A percentile compares a stretch with the other conserved stretches of the same genome.
Evolutionary conservation across 2,113 vertebrate genomes (phyloP).

Genomic region (Brachyhypopomus occidentalis): DNA sequence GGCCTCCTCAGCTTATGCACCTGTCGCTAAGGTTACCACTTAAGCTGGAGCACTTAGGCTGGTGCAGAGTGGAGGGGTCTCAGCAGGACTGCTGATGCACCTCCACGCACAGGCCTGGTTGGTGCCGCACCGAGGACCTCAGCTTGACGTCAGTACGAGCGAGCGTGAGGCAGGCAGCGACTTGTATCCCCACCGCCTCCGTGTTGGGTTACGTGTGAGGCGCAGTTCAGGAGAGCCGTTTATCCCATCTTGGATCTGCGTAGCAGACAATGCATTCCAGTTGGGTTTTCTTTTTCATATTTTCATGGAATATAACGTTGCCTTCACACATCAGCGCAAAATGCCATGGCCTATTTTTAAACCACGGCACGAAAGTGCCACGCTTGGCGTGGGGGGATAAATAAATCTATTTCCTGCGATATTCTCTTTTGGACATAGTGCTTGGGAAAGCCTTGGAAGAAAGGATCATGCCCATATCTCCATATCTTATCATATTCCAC

Average conservation of each 20-base stretch:
- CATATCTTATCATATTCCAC: slow-evolving; percentile 48
- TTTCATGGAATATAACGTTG: slow-evolving; percentile 3
- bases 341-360: slow-evolving; percentile 42
- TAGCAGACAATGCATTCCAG: background rate
- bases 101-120: too few species aligned
- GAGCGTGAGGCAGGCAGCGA: background rate
- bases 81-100: too few species aligned
- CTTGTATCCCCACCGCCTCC: background rate
- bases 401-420: slow-evolving; percentile 32
- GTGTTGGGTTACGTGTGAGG: background rate
- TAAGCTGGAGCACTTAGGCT: slow-evolving; percentile 23
- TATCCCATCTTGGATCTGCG: background rate
- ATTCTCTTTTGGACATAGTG: background rate
- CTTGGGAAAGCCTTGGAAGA: slow-evolving; percentile 21
- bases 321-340: slow-evolving; percentile 30
- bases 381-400: slow-evolving; percentile 11
- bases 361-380: background rate
- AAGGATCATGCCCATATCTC: slow-evolving; percentile 39
- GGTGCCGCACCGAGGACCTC: background rate
- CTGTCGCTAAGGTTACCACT: slow-evolving; percentile 45
- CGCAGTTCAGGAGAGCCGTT: background rate
- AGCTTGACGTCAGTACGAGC: too few species aligned
- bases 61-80: too few species aligned
- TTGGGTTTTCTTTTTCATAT: background rate
- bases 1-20: slow-evolving; percentile 39